These are phyloP conservation scores for Callopanchax toddi DNA, from an alignment of 2,113 vertebrate genomes.

Conservation along the genomic window DNA sequence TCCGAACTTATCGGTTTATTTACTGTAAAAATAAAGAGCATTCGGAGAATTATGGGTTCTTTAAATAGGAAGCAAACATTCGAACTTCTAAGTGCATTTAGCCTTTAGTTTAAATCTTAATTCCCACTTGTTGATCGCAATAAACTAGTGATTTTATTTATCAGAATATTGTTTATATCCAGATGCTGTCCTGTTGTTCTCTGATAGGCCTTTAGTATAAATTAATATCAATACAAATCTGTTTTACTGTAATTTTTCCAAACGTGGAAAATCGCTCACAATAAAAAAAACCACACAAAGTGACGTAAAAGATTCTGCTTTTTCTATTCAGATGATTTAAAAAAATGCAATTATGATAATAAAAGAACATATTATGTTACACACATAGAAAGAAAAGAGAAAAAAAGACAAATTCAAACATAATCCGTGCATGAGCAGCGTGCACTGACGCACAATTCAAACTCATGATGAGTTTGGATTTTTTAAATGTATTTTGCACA, in stretches of 20 bases:
- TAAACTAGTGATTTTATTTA: slow-evolving; percentile 8
- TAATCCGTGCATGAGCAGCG: slow-evolving; percentile 92
- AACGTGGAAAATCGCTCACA: too few relatives aligned
- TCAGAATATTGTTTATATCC: not conserved
- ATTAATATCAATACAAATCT: slow-evolving; percentile 32
- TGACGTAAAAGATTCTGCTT: slow-evolving; percentile 55
- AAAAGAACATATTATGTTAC: slow-evolving; percentile 82
- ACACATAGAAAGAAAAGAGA: slow-evolving; percentile 77
- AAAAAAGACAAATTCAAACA: slow-evolving; percentile 70
- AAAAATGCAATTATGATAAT: slow-evolving; percentile 86
- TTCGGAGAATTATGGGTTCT: slow-evolving; percentile 26
- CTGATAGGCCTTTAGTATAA: slow-evolving; percentile 9
- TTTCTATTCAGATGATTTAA: slow-evolving; percentile 75
- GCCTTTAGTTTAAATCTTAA: slow-evolving; percentile 27
- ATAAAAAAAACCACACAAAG: too few relatives aligned
- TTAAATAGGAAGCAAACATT: slow-evolving; percentile 34
- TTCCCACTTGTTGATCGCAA: slow-evolving; percentile 65
- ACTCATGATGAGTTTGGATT: slow-evolving; percentile 62
- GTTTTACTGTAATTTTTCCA: slow-evolving; percentile 27
- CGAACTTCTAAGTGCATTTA: slow-evolving; percentile 16
- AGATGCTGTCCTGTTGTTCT: not conserved
- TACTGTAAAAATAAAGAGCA: slow-evolving; percentile 13
- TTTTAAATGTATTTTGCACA: slow-evolving; percentile 73
- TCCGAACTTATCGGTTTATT: slow-evolving; percentile 25
- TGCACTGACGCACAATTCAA: slow-evolving; percentile 80